Base-by-base conservation (phyloP, 2,888 invertebrate species). In the Toxonevra muliebris region DNA sequence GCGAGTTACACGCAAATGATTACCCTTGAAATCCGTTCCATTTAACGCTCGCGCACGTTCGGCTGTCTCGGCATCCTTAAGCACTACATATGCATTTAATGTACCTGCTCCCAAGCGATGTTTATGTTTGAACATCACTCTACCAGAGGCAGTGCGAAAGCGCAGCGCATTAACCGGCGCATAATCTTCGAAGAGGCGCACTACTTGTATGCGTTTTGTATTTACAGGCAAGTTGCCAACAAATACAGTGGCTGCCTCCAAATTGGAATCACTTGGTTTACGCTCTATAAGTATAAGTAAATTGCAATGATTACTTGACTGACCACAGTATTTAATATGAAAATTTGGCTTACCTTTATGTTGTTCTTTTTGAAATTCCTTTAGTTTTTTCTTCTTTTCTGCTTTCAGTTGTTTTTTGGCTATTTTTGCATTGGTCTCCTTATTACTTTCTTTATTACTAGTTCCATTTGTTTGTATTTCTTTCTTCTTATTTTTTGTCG, bases 171-270 rank as follows among this genome's bases (percentile, higher is more conserved):
- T 69, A 1, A 85, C 73, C 2, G 75, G 73, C 1, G 79, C 83
- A 70, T 72, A 83, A 0, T 77, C 70, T 11, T 71, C 54, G 55
- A 85, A 80, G 0, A 85, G 70, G 13, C 76, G 78, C 0, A 71
- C 20, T 0, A 86, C n/a, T 67, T 85, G 82, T 0, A 78, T 69
- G 0, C 82, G 80, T 65, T 85, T 86, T 1, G 82, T 83, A 55
- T 83, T 85, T 0, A 77, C 74, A 0, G 85, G 83, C 0, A 86
- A 67, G 71, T 86, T 86, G 0, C 86, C 86, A 40, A 85, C 78
- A 69, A 85, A 86, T 1, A 86, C 69, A 0, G 86, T 86, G 13
- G 76, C 73, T 10, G 76, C 78, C 40, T 79, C 77, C 11, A 69
- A 65, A 1, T 67, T 75, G 1, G 79, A 76, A 68, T 77, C 70